Base-by-base conservation (phyloP, 2,888 invertebrate species). In the Apamea monoglypha region DNA sequence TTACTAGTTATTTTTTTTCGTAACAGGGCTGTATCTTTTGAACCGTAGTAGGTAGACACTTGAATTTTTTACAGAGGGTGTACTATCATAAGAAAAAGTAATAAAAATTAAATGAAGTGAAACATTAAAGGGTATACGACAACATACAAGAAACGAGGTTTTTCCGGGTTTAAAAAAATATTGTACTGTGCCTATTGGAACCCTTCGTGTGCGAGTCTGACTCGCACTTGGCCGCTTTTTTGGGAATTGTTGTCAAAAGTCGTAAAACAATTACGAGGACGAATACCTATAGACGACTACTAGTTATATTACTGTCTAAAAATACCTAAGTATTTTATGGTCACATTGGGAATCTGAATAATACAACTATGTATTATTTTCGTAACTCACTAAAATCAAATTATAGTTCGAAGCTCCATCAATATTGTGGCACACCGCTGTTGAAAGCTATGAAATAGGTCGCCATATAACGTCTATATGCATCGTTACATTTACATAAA, bases 401-500 rank as follows among this genome's bases (percentile, higher is more conserved):
- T 36, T 67, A 69, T 64, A 36, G 29, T 68, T 56, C 8, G 63
- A 53, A 74, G 32, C 50, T 74, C 44, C 63, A 67, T 63, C 40
- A 86, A 77, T 74, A 83, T 82, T 86, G 40, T 74, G 70, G 78
- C 69, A 32, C 4, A 47, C 12, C 7, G 61, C n/a, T 56, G 50
- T 74, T 67, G 64, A 40, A 25, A 74, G 18, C 82, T 40, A 75
- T 44, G 50, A 47, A 67, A 32, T 36, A 67, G 67, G 81, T 80
- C 74, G 59, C 53, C 56, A 44, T 69, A 44, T 10, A 74, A 29
- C 59, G 61, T 76, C 84, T 72, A 72, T 29, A 84, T 76, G 63
- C 85, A 70, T 59, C 12, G 29, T 40, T 68, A 74, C 71, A 84
- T 87, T 87, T 80, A 74, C 87, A 87, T 85, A 85, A 59, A 76